Evolutionary conservation across 2,797 vertebrate species (phyloP).

Genomic region (Kryptopterus vitreolus): DNA sequence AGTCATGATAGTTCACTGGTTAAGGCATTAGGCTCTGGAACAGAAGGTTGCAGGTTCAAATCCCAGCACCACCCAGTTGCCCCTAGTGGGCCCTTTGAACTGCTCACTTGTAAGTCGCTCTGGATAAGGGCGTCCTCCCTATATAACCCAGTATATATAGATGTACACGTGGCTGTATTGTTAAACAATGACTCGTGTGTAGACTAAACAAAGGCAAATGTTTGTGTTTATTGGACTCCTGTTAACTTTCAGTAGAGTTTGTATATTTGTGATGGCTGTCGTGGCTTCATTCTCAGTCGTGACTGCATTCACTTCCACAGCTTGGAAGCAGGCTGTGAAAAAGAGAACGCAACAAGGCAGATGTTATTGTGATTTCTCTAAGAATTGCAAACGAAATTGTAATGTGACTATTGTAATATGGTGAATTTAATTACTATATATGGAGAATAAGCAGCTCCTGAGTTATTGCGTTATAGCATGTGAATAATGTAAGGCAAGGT

Average conservation of each 20-base stretch:
- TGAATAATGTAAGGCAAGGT: not conserved
- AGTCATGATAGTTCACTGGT: no score
- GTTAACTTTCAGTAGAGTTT: conserved; percentile 25
- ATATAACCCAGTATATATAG: not conserved
- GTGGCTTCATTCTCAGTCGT: conserved; percentile 32
- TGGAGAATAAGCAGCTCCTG: not conserved
- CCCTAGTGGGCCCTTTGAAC: no score
- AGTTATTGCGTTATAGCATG: no score
- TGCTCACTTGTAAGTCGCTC: no score
- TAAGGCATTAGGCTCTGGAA: no score
- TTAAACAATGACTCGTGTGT: not conserved
- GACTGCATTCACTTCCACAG: conserved; percentile 36
- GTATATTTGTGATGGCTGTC: conserved; percentile 39
- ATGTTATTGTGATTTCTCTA: not conserved
- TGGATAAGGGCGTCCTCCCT: no score
- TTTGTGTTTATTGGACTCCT: not conserved
- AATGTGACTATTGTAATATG: not conserved
- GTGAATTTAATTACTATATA: not conserved
- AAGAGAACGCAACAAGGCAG: not conserved
- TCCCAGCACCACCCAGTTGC: no score
- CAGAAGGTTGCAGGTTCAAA: no score
- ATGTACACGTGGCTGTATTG: not conserved
- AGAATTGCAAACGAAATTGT: not conserved
- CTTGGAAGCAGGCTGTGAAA: conserved; percentile 23
- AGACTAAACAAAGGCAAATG: not conserved